Conservation (phyloP, 2,797 vertebrate species). For the Urosaurus nigricauda region DNA sequence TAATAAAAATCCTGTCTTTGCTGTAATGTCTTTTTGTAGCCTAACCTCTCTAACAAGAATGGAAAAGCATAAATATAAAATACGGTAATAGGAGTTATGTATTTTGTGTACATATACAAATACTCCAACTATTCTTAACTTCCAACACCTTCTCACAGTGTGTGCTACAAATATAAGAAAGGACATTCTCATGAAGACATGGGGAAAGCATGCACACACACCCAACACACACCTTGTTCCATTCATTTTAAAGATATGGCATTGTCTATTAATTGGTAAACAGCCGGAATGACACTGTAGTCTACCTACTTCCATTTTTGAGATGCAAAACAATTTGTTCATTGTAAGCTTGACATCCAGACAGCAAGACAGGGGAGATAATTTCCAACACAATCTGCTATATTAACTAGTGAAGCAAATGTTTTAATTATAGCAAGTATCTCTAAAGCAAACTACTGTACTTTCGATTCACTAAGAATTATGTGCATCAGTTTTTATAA, state of each 20-base stretch:
- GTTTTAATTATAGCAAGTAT: conserved; percentile 28
- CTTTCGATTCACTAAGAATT: conserved; percentile 9
- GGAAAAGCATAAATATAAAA: not conserved
- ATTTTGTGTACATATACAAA: not conserved
- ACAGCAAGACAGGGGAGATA: not conserved
- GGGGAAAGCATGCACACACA: conserved; percentile 14
- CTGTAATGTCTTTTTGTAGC: too few relatives aligned
- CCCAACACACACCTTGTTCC: not conserved
- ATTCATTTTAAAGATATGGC: conserved; percentile 58
- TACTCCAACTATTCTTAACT: not conserved
- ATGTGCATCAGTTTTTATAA: conserved; percentile 27
- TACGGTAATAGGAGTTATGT: not conserved
- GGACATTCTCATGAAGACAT: conserved; percentile 43
- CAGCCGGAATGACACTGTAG: conserved; percentile 58
- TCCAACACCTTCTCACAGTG: not conserved
- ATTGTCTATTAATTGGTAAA: conserved; percentile 49
- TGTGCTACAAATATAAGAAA: conserved; percentile 7
- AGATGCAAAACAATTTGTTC: conserved; percentile 40
- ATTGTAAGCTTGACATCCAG: conserved; percentile 4
- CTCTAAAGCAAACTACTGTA: conserved; percentile 2
- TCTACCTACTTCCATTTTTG: conserved; percentile 44
- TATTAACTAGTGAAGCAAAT: conserved; percentile 22
- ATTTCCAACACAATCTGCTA: not conserved
- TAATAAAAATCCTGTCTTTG: not conserved
- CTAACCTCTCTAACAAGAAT: not conserved